Base-by-base conservation (phyloP, 2,113 vertebrate genomes). In the Machaerirhynchus nigripectus region DNA sequence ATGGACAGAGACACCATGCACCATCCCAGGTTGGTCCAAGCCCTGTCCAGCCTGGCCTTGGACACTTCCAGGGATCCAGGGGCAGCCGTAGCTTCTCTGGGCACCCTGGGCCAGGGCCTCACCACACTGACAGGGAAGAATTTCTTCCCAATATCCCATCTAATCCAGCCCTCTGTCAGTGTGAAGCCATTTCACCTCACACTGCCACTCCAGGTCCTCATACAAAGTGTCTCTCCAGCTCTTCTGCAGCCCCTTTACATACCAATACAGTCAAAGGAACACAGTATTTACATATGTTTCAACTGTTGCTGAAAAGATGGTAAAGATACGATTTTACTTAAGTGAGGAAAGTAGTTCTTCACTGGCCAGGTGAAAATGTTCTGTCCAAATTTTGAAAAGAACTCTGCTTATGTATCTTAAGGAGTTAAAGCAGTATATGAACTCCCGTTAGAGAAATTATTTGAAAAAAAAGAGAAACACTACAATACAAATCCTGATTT, bases 101-200 rank as follows among this genome's bases (percentile, higher is more conserved):
- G 11, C 31, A 77, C 2, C 21, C 63, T 33, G 33, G 28, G 33
- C 35, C 35, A 81, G 47, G 9, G 9, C 42, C 26, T 57, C 0
- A 1, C 28, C 37, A 20, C 10, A 10, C 44, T 52, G 2, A 1
- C 19, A 44, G 27, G 31, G 19, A 30, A 24, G 7, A 75, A 60
- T 39, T 52, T 1, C 78, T 26, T 7, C 9, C 46, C 23, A 2
- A 5, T 0, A 30, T 15, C 39, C 15, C 39, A 39, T 0, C 28
- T 20, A 46, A 4, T 5, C 23, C 33, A 7, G 28, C 27, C 7
- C 13, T 26, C 13, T 15, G 28, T 6, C n/a, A 60, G 0, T 10
- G 19, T 6, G 20, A 67, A 60, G n/a, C 46, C 39, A 40, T 82
- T 60, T 24, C 61, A 37, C 8, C 21, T 26, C 13, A 9, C 18